Percentiles rank a stretch among this genome's conserved stretches.
These are phyloP conservation scores for Mythimna loreyi DNA, from an alignment of 2,888 invertebrate species.

Conservation along the genomic window DNA sequence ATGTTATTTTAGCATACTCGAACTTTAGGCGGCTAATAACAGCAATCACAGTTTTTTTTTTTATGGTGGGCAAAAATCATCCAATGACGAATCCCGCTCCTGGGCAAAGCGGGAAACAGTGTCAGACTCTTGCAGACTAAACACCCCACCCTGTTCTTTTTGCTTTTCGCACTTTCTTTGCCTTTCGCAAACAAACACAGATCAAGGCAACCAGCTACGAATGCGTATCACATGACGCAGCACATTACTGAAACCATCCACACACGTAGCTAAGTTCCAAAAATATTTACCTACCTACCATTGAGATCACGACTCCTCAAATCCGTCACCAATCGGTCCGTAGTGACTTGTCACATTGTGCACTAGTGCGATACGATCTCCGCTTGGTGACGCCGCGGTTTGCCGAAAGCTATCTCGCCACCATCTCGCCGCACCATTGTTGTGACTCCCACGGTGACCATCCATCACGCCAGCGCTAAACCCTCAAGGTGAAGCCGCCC, in stretches of 20 bases:
- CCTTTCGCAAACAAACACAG: background rate
- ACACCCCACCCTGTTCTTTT: too few relatives aligned
- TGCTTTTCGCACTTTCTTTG: too few relatives aligned
- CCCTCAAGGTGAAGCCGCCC: constrained; percentile 80
- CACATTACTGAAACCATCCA: constrained; percentile 29
- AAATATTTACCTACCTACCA: constrained; percentile 44
- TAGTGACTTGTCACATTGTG: constrained; percentile 78
- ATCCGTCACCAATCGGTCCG: constrained; percentile 72
- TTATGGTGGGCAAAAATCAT: too few relatives aligned
- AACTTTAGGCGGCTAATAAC: too few relatives aligned
- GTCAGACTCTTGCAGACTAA: too few relatives aligned
- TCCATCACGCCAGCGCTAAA: constrained; percentile 81
- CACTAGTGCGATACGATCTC: constrained; percentile 70
- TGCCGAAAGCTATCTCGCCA: constrained; percentile 82
- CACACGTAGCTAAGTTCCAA: constrained; percentile 26
- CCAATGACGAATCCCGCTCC: too few relatives aligned
- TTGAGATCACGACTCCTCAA: constrained; percentile 63
- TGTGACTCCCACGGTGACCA: constrained; percentile 71
- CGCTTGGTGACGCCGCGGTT: constrained; percentile 83
- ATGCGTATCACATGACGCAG: constrained; percentile 27
- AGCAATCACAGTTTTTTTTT: too few relatives aligned
- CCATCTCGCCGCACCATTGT: constrained; percentile 76
- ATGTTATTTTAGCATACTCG: too few relatives aligned
- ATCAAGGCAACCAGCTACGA: background rate
- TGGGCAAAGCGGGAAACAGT: too few relatives aligned